Conservation (phyloP, 2,888 invertebrate genomes). For the Drosophila lacicola region DNA sequence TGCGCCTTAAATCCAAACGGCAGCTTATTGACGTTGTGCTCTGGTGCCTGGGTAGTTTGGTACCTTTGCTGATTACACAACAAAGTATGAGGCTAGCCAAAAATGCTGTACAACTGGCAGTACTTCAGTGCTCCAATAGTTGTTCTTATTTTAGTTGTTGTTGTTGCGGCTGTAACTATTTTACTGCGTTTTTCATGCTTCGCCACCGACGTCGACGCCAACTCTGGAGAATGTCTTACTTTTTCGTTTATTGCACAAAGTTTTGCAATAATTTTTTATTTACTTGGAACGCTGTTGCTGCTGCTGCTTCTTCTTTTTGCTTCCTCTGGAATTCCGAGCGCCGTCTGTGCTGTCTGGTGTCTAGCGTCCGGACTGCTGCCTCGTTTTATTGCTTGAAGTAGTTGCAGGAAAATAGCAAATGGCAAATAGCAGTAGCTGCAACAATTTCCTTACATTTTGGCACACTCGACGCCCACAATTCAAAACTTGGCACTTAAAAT, state of each 20-base stretch:
- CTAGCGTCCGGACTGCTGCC: slow-evolving; percentile 21
- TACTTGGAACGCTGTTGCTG: slow-evolving; percentile 55
- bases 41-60: slow-evolving; percentile 14
- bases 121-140: slow-evolving; percentile 26
- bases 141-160: slow-evolving; percentile 9
- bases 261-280: slow-evolving; percentile 79
- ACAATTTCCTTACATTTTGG: slow-evolving; percentile 68
- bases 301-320: slow-evolving; percentile 18
- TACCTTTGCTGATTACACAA: slow-evolving; percentile 73
- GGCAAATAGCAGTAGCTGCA: slow-evolving; percentile 65
- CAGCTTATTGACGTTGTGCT: slow-evolving; percentile 51
- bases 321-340: slow-evolving; percentile 35
- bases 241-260: slow-evolving; percentile 77
- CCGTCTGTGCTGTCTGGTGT: slow-evolving; percentile 19
- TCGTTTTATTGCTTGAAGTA: slow-evolving; percentile 65
- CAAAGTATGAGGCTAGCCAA: slow-evolving; percentile 42
- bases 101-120: slow-evolving; percentile 24
- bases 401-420: slow-evolving; percentile 58
- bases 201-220: slow-evolving; percentile 50
- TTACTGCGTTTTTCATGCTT: slow-evolving; percentile 74
- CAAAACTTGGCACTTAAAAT: slow-evolving; percentile 75
- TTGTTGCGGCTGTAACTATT: slow-evolving; percentile 59
- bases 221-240: slow-evolving; percentile 67
- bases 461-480: slow-evolving; percentile 60
- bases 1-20: slow-evolving; percentile 58